Conservation (phyloP, 1,140 invertebrate species). For the Drosophila bocki region DNA sequence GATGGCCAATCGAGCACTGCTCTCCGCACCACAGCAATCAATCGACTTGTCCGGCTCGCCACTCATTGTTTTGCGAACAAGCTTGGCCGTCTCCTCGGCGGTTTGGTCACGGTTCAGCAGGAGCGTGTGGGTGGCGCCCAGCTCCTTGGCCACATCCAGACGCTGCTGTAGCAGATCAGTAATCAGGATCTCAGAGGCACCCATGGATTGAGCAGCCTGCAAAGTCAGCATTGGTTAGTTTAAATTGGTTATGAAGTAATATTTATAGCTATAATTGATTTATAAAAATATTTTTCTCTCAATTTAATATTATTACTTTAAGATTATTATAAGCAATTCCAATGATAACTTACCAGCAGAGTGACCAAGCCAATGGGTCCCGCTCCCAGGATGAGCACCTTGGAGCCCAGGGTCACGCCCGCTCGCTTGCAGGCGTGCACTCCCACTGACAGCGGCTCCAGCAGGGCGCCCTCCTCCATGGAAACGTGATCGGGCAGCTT, state of each 20-base stretch:
- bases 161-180: slow-evolving; percentile 92
- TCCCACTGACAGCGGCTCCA: slow-evolving; percentile 96
- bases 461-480: slow-evolving; percentile 96
- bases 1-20: slow-evolving; percentile 91
- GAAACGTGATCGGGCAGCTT: slow-evolving; percentile 96
- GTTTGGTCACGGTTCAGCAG: slow-evolving; percentile 87
- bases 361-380: slow-evolving; percentile 96
- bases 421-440: slow-evolving; percentile 96
- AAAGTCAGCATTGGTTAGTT: background rate
- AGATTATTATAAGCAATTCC: background rate
- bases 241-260: background rate
- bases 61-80: slow-evolving; percentile 89
- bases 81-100: slow-evolving; percentile 87
- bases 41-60: slow-evolving; percentile 91
- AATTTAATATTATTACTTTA: background rate
- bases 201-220: slow-evolving; percentile 92
- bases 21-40: slow-evolving; percentile 94
- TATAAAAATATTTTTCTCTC: background rate
- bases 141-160: slow-evolving; percentile 91
- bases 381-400: slow-evolving; percentile 94
- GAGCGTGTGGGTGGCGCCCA: slow-evolving; percentile 92
- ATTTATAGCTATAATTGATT: background rate
- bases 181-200: slow-evolving; percentile 92
- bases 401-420: slow-evolving; percentile 90
- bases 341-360: slow-evolving; percentile 87